phyloP scores from a whole-genome alignment of 37 sponge, comb jelly and placozoan genomes.

The Haliclona indistincta region DNA sequence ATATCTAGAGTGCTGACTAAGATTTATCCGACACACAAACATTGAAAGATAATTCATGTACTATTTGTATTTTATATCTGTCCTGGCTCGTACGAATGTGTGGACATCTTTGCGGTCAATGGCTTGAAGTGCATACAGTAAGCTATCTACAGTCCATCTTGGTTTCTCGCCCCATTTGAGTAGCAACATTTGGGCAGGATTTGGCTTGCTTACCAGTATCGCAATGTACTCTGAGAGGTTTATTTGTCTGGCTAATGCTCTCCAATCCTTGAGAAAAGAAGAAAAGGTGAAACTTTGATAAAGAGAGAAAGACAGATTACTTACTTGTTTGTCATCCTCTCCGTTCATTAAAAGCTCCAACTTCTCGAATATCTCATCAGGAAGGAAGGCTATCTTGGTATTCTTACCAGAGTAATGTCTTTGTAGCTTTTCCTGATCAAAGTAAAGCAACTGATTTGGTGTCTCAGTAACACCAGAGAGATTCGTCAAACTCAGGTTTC shows the following conservation, averaged over 20 bases:
- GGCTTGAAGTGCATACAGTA: slow-evolving; percentile 61
- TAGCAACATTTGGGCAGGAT: slow-evolving; percentile 40
- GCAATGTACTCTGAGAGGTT: slow-evolving; percentile 61
- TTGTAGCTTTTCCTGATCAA: slow-evolving; percentile 31
- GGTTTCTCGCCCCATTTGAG: slow-evolving; percentile 81
- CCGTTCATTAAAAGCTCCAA: slow-evolving; percentile 50
- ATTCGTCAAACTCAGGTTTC: slow-evolving; percentile 5
- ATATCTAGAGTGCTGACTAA: too few relatives aligned
- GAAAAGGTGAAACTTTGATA: background rate
- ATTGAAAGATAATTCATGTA: too few relatives aligned
- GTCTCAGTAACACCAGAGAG: slow-evolving; percentile 22
- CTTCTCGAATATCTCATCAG: slow-evolving; percentile 18
- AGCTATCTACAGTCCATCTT: slow-evolving; percentile 48
- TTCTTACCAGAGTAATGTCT: slow-evolving; percentile 4
- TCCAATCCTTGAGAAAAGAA: slow-evolving; percentile 56
- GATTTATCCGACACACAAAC: too few relatives aligned
- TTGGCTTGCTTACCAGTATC: slow-evolving; percentile 43
- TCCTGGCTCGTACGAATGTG: slow-evolving; percentile 11
- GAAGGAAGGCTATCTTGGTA: slow-evolving; percentile 49
- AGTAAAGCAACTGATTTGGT: slow-evolving; percentile 53
- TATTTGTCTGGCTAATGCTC: slow-evolving; percentile 40
- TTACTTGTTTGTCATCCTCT: slow-evolving; percentile 33
- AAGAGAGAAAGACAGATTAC: background rate
- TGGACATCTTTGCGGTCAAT: slow-evolving; percentile 61
- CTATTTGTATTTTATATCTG: slow-evolving; percentile 11